These are phyloP conservation scores for Eilema sororculum DNA, from an alignment of 2,888 invertebrate species.

Conservation along the genomic window DNA sequence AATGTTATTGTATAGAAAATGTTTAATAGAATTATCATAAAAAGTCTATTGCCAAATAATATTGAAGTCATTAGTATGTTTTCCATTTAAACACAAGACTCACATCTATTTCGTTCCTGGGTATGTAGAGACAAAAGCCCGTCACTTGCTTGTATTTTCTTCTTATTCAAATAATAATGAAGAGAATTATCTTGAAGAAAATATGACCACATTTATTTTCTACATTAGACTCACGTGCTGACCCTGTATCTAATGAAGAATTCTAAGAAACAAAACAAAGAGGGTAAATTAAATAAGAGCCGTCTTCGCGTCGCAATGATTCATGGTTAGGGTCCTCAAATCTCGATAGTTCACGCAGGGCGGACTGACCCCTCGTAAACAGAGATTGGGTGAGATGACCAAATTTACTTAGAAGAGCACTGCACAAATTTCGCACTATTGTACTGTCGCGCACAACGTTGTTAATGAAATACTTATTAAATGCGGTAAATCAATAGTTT, in stretches of 20 bases:
- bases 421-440: slow-evolving; percentile 69
- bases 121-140: too few species aligned
- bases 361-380: slow-evolving; percentile 78
- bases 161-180: too few species aligned
- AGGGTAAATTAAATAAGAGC: slow-evolving; percentile 77
- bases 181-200: background rate
- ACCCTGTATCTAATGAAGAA: too few species aligned
- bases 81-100: too few species aligned
- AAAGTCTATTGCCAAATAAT: too few species aligned
- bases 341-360: slow-evolving; percentile 78
- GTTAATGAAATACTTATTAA: slow-evolving; percentile 9
- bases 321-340: slow-evolving; percentile 81
- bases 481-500: background rate
- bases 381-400: slow-evolving; percentile 82
- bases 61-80: too few species aligned
- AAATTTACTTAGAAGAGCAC: slow-evolving; percentile 84
- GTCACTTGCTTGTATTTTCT: too few species aligned
- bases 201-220: slow-evolving; percentile 28
- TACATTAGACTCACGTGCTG: slow-evolving; percentile 31
- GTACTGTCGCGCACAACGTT: slow-evolving; percentile 57
- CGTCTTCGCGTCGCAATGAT: slow-evolving; percentile 69
- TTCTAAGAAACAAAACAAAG: slow-evolving; percentile 62
- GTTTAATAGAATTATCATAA: too few species aligned
- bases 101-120: too few species aligned
- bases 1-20: background rate